Conservation (phyloP, 2,888 invertebrate species). For the Pantelozetes paolii region DNA sequence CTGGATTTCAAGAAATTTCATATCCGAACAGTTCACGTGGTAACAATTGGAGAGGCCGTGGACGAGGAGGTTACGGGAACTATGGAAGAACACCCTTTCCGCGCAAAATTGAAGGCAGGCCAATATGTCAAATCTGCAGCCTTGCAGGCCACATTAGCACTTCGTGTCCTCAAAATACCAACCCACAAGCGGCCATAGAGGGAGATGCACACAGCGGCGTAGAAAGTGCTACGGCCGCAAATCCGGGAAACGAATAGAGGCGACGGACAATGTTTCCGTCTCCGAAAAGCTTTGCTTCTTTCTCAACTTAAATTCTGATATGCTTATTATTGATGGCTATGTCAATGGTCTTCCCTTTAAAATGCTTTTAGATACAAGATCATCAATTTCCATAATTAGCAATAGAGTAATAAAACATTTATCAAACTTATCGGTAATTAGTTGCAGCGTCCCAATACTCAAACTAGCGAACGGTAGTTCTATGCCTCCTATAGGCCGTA, state of each 20-base stretch:
- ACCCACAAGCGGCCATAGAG: too few species aligned
- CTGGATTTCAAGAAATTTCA: too few species aligned
- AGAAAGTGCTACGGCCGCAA: neutral
- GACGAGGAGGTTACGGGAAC: neutral
- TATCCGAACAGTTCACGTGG: too few species aligned
- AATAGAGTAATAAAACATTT: too few species aligned
- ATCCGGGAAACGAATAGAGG: neutral
- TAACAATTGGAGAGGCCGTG: neutral
- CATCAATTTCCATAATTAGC: neutral
- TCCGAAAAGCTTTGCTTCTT: neutral
- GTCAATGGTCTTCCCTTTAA: neutral
- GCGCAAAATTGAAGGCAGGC: neutral
- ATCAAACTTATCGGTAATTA: too few species aligned
- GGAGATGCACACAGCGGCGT: too few species aligned
- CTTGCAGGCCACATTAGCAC: neutral
- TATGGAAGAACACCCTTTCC: neutral
- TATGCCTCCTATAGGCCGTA: too few species aligned
- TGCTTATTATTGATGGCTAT: neutral
- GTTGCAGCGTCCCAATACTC: too few species aligned
- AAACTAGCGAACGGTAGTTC: too few species aligned
- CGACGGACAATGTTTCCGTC: neutral
- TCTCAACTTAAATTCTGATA: neutral
- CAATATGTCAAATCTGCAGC: neutral
- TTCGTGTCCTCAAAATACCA: neutral
- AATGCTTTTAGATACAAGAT: neutral